Conservation (phyloP, 2,888 invertebrate species). For the Melanargia galathea region DNA sequence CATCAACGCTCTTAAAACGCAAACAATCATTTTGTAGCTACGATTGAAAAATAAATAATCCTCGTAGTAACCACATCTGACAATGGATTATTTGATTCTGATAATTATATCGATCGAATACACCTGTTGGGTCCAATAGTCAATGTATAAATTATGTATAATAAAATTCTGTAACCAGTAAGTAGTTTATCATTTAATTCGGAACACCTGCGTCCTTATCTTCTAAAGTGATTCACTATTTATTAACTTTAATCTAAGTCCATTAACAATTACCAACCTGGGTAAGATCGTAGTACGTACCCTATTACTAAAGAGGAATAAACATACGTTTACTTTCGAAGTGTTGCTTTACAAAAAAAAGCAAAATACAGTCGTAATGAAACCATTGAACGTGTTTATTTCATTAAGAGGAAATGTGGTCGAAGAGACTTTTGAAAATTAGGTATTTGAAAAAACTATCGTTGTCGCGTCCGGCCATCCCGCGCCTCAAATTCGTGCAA, state of each 20-base stretch:
- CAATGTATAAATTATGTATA: conserved; percentile 8
- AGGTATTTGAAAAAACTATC: too few relatives aligned
- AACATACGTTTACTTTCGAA: too few relatives aligned
- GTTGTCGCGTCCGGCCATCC: too few relatives aligned
- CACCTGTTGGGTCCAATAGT: conserved; percentile 4
- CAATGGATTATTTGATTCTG: background rate
- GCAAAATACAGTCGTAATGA: background rate
- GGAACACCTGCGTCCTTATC: conserved; percentile 52
- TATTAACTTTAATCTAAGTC: conserved; percentile 9
- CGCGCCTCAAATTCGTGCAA: too few relatives aligned
- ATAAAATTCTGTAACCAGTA: conserved; percentile 22
- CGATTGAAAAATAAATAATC: background rate
- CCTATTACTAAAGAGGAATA: too few relatives aligned
- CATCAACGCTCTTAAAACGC: background rate
- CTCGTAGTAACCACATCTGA: background rate
- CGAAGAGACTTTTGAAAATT: too few relatives aligned
- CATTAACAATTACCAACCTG: background rate
- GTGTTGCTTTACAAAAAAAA: too few relatives aligned
- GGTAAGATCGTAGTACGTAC: too few relatives aligned
- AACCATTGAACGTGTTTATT: background rate
- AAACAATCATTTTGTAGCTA: background rate
- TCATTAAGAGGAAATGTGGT: too few relatives aligned
- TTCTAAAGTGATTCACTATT: conserved; percentile 17
- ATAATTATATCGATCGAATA: conserved; percentile 2
- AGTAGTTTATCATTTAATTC: conserved; percentile 35